Conservation (phyloP, 2,797 vertebrate species). For the Falco columbarius region DNA sequence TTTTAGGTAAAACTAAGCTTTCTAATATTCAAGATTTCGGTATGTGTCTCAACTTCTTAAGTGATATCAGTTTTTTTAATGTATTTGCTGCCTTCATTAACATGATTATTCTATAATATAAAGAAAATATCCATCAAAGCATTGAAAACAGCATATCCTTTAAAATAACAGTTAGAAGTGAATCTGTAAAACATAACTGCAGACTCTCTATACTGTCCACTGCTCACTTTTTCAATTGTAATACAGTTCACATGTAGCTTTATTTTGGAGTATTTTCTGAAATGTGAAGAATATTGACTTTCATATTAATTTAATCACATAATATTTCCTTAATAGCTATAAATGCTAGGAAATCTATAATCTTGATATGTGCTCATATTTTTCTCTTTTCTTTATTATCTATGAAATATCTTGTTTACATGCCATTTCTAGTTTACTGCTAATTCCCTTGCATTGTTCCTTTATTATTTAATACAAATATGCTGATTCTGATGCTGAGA, state of each 20-base stretch:
- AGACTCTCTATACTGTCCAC: not conserved
- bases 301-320: not conserved
- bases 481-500: not conserved
- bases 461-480: not conserved
- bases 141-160: not conserved
- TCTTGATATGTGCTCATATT: not conserved
- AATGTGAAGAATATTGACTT: not conserved
- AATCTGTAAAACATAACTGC: not conserved
- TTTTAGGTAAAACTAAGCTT: conserved; percentile 24
- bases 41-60: not conserved
- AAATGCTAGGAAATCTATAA: not conserved
- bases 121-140: not conserved
- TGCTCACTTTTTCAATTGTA: not conserved
- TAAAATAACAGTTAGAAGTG: not conserved
- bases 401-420: not conserved
- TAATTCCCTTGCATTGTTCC: not conserved
- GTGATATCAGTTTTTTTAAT: not conserved
- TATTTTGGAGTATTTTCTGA: not conserved
- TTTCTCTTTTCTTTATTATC: not conserved
- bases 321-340: not conserved
- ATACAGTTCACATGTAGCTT: not conserved
- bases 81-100: not conserved
- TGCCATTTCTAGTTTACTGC: not conserved
- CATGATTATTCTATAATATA: not conserved
- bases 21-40: not conserved